Conservation (phyloP, 2,888 invertebrate genomes). For the Diplazon laetatorius region DNA sequence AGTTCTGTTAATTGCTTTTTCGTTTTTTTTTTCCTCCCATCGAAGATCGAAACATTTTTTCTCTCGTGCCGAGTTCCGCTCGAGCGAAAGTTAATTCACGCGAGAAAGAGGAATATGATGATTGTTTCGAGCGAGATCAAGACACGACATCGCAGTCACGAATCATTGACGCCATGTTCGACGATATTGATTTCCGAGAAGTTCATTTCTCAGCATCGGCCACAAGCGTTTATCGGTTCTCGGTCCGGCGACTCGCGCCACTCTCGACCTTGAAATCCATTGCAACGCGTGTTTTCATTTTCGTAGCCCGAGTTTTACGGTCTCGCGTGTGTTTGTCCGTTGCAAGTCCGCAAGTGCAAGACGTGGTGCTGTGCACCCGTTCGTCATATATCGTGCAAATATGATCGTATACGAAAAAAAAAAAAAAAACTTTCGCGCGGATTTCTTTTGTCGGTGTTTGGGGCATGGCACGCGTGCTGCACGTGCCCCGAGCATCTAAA, state of each 20-base stretch:
- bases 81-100: slow-evolving; percentile 41
- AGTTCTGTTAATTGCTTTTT: too few species aligned
- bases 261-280: too few species aligned
- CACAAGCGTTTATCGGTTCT: not conserved
- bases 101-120: slow-evolving; percentile 33
- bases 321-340: slow-evolving; percentile 50
- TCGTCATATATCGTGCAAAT: slow-evolving; percentile 33
- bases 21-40: too few species aligned
- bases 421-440: slow-evolving; percentile 61
- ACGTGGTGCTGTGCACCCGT: slow-evolving; percentile 11
- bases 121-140: slow-evolving; percentile 31
- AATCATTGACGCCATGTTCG: slow-evolving; percentile 40
- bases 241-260: slow-evolving; percentile 11
- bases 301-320: slow-evolving; percentile 68
- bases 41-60: too few species aligned
- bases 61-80: too few species aligned
- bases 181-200: slow-evolving; percentile 44
- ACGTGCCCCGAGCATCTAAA: slow-evolving; percentile 75
- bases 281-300: too few species aligned
- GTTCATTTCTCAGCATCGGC: slow-evolving; percentile 27
- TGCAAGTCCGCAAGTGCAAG: slow-evolving; percentile 50
- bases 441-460: slow-evolving; percentile 76
- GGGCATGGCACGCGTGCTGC: slow-evolving; percentile 78
- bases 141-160: slow-evolving; percentile 24
- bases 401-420: too few species aligned